phyloP scores from a whole-genome alignment of 1,140 invertebrate species.

The Drosophila pseudoobscura region DNA sequence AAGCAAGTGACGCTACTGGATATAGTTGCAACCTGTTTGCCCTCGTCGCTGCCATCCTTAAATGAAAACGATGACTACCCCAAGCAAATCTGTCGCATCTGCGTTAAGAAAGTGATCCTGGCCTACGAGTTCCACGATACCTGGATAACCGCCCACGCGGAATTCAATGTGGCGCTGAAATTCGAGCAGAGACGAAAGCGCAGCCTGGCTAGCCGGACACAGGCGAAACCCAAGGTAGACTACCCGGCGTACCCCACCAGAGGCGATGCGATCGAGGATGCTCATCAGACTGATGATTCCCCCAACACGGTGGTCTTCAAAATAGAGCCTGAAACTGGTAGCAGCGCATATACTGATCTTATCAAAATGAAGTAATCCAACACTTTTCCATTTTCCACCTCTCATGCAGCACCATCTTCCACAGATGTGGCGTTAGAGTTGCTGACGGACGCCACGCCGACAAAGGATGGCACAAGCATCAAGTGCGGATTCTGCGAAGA shows the following conservation, averaged over 20 bases:
- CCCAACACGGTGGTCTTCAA: constrained; percentile 11
- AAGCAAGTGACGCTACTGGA: constrained; percentile 34
- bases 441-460: background rate
- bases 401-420: background rate
- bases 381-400: background rate
- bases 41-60: constrained; percentile 28
- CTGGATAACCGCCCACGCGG: constrained; percentile 50
- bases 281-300: no score
- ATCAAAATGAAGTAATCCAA: background rate
- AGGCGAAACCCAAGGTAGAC: background rate
- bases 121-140: constrained; percentile 58
- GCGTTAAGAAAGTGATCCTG: constrained; percentile 53
- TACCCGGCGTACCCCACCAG: background rate
- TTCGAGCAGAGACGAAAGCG: constrained; percentile 58
- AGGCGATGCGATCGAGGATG: background rate
- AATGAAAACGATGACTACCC: constrained; percentile 53
- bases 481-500: constrained; percentile 25
- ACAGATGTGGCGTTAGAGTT: no score
- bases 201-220: constrained; percentile 14
- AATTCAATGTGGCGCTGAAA: constrained; percentile 65
- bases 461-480: background rate
- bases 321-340: constrained; percentile 21
- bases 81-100: constrained; percentile 64
- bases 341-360: background rate
- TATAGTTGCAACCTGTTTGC: constrained; percentile 38